These are phyloP conservation scores for Brenthis ino DNA, from an alignment of 2,888 invertebrate genomes.

Conservation along the genomic window DNA sequence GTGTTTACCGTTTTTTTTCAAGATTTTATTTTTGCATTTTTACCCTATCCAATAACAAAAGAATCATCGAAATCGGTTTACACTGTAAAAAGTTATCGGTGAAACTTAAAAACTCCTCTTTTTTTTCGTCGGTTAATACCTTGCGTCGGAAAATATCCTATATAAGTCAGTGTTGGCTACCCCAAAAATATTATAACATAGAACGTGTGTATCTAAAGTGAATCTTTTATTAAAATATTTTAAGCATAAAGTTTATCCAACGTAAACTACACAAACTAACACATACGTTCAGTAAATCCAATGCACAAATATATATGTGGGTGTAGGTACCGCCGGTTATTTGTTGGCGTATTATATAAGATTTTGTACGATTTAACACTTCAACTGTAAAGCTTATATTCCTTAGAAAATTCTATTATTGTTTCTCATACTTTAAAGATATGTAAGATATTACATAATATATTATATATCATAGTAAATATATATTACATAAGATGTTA, in stretches of 20 bases:
- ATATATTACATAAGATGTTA: background rate
- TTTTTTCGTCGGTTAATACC: too few relatives aligned
- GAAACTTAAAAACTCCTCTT: too few relatives aligned
- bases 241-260: background rate
- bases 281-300: background rate
- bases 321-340: background rate
- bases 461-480: too few relatives aligned
- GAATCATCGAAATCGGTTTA: too few relatives aligned
- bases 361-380: conserved; percentile 12
- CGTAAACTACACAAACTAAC: background rate
- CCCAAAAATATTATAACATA: too few relatives aligned
- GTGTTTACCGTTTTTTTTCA: too few relatives aligned
- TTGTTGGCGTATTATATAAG: background rate
- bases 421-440: too few relatives aligned
- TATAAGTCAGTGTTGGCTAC: too few relatives aligned
- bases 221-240: background rate
- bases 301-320: conserved; percentile 6
- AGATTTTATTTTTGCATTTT: too few relatives aligned
- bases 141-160: too few relatives aligned
- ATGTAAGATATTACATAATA: background rate
- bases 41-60: too few relatives aligned
- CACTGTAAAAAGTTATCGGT: too few relatives aligned
- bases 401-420: background rate
- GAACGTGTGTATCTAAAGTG: background rate
- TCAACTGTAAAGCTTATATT: background rate